Evolutionary conservation across 1,140 invertebrate species (phyloP).

Genomic region (Ladona fulva): DNA sequence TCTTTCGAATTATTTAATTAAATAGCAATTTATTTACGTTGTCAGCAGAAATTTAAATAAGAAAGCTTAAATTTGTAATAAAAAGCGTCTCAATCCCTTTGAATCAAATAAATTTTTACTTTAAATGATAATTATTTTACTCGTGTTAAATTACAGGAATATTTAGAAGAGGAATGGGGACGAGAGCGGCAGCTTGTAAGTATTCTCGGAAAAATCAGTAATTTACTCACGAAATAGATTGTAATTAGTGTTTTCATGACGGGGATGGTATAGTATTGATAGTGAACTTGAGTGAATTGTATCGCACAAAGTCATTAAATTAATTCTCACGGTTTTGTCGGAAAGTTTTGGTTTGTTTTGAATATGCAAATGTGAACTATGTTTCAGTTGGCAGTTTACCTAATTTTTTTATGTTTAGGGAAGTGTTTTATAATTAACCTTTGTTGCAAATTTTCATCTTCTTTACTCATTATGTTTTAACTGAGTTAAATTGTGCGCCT

Average conservation of each 20-base stretch:
- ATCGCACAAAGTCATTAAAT: not conserved
- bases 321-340: not conserved
- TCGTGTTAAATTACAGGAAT: not conserved
- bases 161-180: not conserved
- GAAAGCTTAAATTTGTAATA: not conserved
- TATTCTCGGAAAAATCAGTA: too few species aligned
- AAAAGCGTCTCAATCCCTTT: not conserved
- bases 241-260: not conserved
- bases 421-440: too few species aligned
- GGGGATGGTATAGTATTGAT: not conserved
- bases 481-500: too few species aligned
- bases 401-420: too few species aligned
- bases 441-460: too few species aligned
- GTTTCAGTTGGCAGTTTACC: too few species aligned
- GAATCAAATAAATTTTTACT: not conserved
- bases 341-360: not conserved
- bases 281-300: not conserved
- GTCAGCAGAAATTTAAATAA: too few species aligned
- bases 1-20: too few species aligned
- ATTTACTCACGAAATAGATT: not conserved
- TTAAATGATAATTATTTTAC: not conserved
- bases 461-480: too few species aligned
- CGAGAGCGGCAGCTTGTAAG: not conserved
- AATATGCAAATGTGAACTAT: not conserved
- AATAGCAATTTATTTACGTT: too few species aligned